Evolutionary conservation across 2,797 vertebrate species (phyloP), one percentile per base, ranked within the genome.

Genomic region (Helostoma temminkii): DNA sequence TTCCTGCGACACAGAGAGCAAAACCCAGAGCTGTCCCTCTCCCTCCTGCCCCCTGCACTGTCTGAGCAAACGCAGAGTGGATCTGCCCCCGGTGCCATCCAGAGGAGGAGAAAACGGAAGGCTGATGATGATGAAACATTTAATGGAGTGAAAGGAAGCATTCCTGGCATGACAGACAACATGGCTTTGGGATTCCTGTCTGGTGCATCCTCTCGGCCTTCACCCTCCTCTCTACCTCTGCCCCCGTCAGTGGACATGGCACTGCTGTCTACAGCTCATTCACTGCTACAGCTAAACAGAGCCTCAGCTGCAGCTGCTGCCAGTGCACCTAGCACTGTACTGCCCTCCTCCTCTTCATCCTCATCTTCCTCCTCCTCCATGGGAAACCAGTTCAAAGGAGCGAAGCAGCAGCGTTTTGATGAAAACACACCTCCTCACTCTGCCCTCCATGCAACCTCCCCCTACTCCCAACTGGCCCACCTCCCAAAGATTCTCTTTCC

Each of bases 1-100:
- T 97, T 97, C 80, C 94, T 98, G 76, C 91, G 96, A 6, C 96
- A 98, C 83, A 93, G 96, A 18, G 96, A 97, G 84, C 96, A 96
- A 74, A 96, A 96, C 77, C 96, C 96, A 0, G 96, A 97, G 46
- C 92, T 97, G 71, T 96, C 96, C 21, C 96, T 98, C 78, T 97
- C 97, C 32, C 93, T 96, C 49, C 92, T 97, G 74, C 96, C 96
- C 0, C 96, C 96, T 0, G 96, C 96, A 3, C 92, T 97, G 49
- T 93, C 91, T 0, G 94, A 94, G 59, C 92, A 88, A 92, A 76
- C 48, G 5, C 90, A 88, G 52, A 81, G 88, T 1, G 69, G 49
- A 50, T 72, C 88, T 2, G 28, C 70, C 4, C 25, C 89, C 1
- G 69, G 84, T 6, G 5, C 70, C 9, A 81, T 71, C 48, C 93